These are phyloP conservation scores for Charanyca ferruginea DNA, from an alignment of 2,888 invertebrate genomes.

Conservation along the genomic window DNA sequence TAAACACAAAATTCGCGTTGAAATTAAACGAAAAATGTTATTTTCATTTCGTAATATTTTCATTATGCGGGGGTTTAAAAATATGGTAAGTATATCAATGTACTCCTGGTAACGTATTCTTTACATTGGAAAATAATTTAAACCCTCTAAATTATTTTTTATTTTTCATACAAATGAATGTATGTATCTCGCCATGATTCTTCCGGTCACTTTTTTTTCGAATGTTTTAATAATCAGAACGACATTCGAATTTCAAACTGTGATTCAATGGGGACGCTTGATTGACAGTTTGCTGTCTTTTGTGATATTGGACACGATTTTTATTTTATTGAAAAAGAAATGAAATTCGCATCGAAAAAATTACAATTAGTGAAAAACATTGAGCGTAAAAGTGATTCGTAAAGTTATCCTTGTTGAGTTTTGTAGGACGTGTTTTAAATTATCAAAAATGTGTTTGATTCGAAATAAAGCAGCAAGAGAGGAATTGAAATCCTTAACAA, in stretches of 20 bases:
- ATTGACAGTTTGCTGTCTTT: constrained; percentile 49
- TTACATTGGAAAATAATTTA: no score
- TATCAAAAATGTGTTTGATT: constrained; percentile 43
- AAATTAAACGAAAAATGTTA: no score
- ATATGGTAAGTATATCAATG: no score
- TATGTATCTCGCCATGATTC: no score
- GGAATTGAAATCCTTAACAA: constrained; percentile 33
- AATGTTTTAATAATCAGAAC: constrained; percentile 27
- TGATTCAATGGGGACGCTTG: constrained; percentile 45
- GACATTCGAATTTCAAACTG: constrained; percentile 58
- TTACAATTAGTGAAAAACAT: constrained; percentile 15
- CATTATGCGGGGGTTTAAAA: no score
- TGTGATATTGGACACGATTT: constrained; percentile 34
- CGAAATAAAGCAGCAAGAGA: constrained; percentile 31
- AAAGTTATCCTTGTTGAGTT: not conserved
- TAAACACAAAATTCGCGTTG: no score
- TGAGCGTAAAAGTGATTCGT: constrained; percentile 1
- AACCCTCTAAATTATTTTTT: no score
- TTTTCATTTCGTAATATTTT: no score
- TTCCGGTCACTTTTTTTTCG: constrained; percentile 22
- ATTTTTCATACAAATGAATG: no score
- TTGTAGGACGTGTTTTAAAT: not conserved
- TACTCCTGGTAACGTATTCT: no score
- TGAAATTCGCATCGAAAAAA: not conserved
- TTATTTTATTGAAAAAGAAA: constrained; percentile 33